Percentiles rank a stretch among this genome's conserved stretches.
These are phyloP conservation scores for Campylorhamphus procurvoides DNA, from an alignment of 2,113 vertebrate species.

Conservation along the genomic window DNA sequence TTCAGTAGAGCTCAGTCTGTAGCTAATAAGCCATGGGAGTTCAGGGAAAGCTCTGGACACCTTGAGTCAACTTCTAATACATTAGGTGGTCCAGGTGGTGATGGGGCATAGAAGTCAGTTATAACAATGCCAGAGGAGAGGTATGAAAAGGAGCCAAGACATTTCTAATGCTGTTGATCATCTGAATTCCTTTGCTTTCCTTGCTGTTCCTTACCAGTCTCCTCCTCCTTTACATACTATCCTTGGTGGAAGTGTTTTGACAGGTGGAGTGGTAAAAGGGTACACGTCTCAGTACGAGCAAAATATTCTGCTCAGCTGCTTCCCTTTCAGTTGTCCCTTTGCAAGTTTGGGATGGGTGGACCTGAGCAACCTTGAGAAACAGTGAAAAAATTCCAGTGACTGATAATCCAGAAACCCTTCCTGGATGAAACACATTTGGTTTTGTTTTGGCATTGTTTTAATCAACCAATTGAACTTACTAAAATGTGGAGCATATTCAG, in stretches of 20 bases:
- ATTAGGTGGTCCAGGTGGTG: background rate
- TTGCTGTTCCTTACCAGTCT: background rate
- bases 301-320: background rate
- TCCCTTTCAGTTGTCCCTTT: background rate
- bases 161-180: background rate
- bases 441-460: background rate
- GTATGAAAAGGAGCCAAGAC: background rate
- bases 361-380: background rate
- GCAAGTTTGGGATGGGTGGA: background rate
- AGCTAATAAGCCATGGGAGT: background rate
- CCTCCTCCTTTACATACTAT: background rate
- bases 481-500: background rate
- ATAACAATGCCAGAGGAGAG: background rate
- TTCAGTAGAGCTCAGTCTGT: background rate
- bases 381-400: background rate
- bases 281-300: background rate
- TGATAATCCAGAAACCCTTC: background rate
- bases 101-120: background rate
- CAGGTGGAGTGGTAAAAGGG: background rate
- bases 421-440: background rate
- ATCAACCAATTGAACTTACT: background rate
- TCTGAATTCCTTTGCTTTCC: background rate
- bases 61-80: background rate
- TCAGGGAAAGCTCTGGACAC: background rate
- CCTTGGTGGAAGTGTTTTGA: background rate